Evolutionary conservation across 2,888 invertebrate species (phyloP).

Genomic region (Monoplex corrugatus): DNA sequence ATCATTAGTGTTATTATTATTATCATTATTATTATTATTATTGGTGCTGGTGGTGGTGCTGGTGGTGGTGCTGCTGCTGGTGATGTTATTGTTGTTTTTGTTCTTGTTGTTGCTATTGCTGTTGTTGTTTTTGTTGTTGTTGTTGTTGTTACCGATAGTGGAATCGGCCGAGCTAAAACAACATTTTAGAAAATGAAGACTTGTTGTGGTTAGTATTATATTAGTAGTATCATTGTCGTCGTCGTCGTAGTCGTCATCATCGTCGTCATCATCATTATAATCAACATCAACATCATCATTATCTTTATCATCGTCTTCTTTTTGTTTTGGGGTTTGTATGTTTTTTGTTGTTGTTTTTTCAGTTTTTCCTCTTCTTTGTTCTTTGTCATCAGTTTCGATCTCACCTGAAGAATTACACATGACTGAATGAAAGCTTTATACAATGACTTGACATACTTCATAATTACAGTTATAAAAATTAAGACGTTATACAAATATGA

Average conservation of each 20-base stretch:
- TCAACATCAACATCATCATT: not conserved
- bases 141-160: not conserved
- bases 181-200: not conserved
- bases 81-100: not conserved
- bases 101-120: not conserved
- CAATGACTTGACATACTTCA: too few relatives aligned
- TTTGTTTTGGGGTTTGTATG: too few relatives aligned
- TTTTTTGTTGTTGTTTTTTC: too few relatives aligned
- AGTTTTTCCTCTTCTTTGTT: too few relatives aligned
- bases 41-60: not conserved
- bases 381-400: too few relatives aligned
- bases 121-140: not conserved
- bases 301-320: not conserved
- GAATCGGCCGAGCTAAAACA: too few relatives aligned
- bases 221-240: too few relatives aligned
- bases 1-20: not conserved
- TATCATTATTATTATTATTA: not conserved
- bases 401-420: too few relatives aligned
- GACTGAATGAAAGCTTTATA: too few relatives aligned
- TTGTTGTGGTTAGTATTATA: too few relatives aligned
- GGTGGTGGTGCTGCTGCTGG: not conserved
- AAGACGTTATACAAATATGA: too few relatives aligned
- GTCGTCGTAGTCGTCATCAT: not conserved
- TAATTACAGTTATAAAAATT: too few relatives aligned
- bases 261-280: not conserved